phyloP scores from a whole-genome alignment of 2,113 vertebrate species.

The Tyto alba region DNA sequence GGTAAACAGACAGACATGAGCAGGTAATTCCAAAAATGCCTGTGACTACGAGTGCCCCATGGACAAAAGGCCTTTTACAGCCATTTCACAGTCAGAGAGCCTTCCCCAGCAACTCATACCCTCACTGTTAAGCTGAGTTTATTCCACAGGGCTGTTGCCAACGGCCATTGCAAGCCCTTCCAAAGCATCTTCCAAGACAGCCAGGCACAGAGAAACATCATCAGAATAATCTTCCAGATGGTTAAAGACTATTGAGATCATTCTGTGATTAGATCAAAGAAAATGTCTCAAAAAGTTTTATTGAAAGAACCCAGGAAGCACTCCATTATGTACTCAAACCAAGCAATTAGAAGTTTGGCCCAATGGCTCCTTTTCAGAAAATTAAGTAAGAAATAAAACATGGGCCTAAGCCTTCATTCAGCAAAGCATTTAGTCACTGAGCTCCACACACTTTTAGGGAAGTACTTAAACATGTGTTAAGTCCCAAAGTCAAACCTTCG shows the following conservation, averaged over 20 bases:
- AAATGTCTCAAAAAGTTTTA: background rate
- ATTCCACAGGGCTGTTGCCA: background rate
- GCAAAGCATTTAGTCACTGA: background rate
- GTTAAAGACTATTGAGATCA: background rate
- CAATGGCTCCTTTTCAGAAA: background rate
- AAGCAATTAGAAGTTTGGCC: background rate
- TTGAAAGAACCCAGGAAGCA: background rate
- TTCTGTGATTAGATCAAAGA: background rate
- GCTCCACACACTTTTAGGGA: background rate
- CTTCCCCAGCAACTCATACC: background rate
- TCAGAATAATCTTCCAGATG: background rate
- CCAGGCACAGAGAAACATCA: background rate
- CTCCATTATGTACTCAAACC: background rate
- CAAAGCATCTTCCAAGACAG: background rate
- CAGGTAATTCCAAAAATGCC: background rate
- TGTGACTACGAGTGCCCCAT: fast-evolving
- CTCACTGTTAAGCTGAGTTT: background rate
- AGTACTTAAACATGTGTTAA: background rate
- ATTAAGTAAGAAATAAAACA: background rate
- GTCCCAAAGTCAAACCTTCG: background rate
- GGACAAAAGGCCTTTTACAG: background rate
- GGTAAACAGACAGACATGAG: background rate
- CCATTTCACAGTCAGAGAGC: background rate
- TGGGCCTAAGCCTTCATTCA: background rate
- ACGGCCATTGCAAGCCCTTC: background rate